Base-by-base conservation (phyloP, 2,797 vertebrate genomes). In the Uromys caudimaculatus region DNA sequence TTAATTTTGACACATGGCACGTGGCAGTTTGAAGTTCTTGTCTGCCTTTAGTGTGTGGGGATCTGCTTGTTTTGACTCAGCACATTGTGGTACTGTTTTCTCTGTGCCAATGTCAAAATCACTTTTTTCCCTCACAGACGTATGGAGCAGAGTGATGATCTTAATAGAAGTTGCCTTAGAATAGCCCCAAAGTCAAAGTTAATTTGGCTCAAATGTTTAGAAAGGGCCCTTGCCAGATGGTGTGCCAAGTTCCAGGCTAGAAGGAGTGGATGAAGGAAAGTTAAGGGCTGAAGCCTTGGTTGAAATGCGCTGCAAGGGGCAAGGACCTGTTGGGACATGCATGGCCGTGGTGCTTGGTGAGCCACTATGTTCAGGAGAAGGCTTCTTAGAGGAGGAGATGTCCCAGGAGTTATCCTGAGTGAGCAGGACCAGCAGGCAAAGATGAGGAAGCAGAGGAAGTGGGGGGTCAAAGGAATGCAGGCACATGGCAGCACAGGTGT, bases 91-190 rank as follows among this genome's bases (percentile, higher is more conserved):
- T 92, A 47, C 91, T 90, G 52, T 60, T 14, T 29, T 10, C 23
- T 17, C 82, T 89, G 6, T 6, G 13, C 3, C 38, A 78, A 79
- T 94, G 50, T 91, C 71, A 94, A 79, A 95, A 76, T 91, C 17
- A 84, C 19, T 77, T 71, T 47, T 82, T 21, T 24, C 1, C 3
- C 21, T 10, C 44, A 60, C 38, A 24, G 54, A n/a, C 0, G 1
- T 17, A 41, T 27, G 6, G 50, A 23, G 85, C 69, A 82, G 60
- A 77, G 9, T 64, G 73, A 50, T 91, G 78, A 75, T 87, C 95
- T 69, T 94, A 89, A 52, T 62, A 76, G 35, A 89, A 83, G 29
- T 86, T 87, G 84, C 44, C 62, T 58, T 71, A 78, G 24, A 79
- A 89, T 78, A 69, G 23, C 23, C 76, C 86, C 73, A 78, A 90